Evolutionary conservation across 2,113 vertebrate species (phyloP).

Genomic region (Rhagologus leucostigma): DNA sequence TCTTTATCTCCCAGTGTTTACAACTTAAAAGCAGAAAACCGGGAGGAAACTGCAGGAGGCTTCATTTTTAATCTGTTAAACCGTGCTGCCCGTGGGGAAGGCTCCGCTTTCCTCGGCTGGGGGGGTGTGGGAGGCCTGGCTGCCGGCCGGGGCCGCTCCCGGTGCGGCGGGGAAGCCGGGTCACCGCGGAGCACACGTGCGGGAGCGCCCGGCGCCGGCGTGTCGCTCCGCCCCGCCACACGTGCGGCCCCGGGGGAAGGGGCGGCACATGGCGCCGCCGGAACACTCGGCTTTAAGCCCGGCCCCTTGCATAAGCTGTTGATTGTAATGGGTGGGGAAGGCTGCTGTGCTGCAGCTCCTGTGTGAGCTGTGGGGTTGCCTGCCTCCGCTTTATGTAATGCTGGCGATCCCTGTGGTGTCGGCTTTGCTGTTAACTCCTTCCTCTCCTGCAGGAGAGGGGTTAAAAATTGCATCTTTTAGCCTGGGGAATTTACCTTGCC

Average conservation of each 20-base stretch:
- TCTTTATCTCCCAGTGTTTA: not conserved
- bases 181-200: constrained; percentile 56
- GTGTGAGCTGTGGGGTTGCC: not conserved
- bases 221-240: constrained; percentile 62
- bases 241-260: constrained; percentile 16
- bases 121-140: not conserved
- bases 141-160: not conserved
- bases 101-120: not conserved
- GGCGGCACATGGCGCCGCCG: constrained; percentile 5
- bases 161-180: not conserved
- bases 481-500: not conserved
- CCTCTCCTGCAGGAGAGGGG: not conserved
- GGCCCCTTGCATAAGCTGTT: constrained; percentile 66
- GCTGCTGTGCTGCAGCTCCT: not conserved
- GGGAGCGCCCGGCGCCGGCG: not conserved
- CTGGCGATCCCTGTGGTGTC: not conserved
- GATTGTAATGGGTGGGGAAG: not conserved
- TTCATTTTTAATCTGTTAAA: not conserved
- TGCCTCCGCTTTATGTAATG: constrained; percentile 28
- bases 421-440: constrained; percentile 28
- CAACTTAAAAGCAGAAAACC: not conserved
- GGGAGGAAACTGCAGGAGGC: not conserved
- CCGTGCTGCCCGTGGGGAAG: not conserved
- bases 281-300: not conserved
- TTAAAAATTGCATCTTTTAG: not conserved